Evolutionary conservation across 2,888 invertebrate species (phyloP).

Genomic region (Malacosoma neustria): DNA sequence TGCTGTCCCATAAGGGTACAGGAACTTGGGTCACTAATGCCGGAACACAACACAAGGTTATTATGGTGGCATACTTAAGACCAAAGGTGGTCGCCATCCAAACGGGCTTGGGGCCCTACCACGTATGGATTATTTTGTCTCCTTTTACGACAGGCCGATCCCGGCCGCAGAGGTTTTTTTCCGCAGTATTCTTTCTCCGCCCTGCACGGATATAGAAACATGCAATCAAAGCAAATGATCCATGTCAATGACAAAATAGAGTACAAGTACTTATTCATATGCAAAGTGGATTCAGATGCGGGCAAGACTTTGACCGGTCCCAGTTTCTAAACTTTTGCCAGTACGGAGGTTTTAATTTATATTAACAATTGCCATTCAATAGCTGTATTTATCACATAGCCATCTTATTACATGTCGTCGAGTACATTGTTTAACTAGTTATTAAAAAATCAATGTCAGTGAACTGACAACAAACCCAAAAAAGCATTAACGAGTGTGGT

Average conservation of each 20-base stretch:
- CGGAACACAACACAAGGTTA: too few species aligned
- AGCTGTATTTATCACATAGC: background rate
- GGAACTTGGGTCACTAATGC: too few species aligned
- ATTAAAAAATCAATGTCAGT: slow-evolving; percentile 18
- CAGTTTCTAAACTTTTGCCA: slow-evolving; percentile 53
- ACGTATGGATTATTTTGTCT: too few species aligned
- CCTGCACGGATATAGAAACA: too few species aligned
- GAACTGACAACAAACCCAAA: slow-evolving; percentile 22
- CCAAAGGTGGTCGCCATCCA: too few species aligned
- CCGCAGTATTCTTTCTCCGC: too few species aligned
- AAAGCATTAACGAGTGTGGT: slow-evolving; percentile 38
- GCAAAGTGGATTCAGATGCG: slow-evolving; percentile 56
- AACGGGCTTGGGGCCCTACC: too few species aligned
- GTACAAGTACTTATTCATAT: too few species aligned
- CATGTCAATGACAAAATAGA: slow-evolving; percentile 68
- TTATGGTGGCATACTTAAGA: too few species aligned
- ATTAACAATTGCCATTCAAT: slow-evolving; percentile 51
- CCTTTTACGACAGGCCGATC: too few species aligned
- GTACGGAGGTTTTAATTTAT: slow-evolving; percentile 62
- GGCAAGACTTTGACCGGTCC: slow-evolving; percentile 47
- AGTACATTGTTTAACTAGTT: slow-evolving; percentile 7
- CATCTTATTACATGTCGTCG: background rate
- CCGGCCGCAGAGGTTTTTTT: too few species aligned
- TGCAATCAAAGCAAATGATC: slow-evolving; percentile 69
- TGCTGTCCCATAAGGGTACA: too few species aligned